A percentile compares a stretch with the other conserved stretches of the same genome.
Conservation (phyloP, 1,140 invertebrate genomes). For the Babylonia areolata region DNA sequence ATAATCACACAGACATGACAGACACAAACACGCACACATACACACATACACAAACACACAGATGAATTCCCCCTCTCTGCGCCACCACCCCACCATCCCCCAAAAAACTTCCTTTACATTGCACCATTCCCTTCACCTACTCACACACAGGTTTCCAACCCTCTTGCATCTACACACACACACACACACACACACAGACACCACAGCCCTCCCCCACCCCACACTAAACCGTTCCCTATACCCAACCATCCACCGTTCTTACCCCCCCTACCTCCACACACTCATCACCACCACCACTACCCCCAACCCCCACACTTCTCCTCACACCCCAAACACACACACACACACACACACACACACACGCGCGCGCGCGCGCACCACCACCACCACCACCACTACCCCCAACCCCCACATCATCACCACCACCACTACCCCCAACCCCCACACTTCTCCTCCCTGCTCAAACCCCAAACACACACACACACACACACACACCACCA, state of each 20-base stretch:
- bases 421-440: too few relatives aligned
- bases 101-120: too few relatives aligned
- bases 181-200: conserved; percentile 6
- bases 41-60: neutral
- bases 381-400: too few relatives aligned
- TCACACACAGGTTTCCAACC: neutral
- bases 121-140: neutral
- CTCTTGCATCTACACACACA: neutral
- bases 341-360: too few relatives aligned
- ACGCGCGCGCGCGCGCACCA: too few relatives aligned
- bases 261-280: neutral
- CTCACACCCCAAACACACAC: too few relatives aligned
- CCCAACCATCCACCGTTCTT: neutral
- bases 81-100: too few relatives aligned
- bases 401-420: too few relatives aligned
- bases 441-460: too few relatives aligned
- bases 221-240: neutral
- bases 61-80: neutral
- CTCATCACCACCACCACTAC: neutral
- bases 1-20: neutral
- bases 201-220: neutral
- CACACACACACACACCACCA: too few relatives aligned
- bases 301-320: too few relatives aligned
- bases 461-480: too few relatives aligned
- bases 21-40: neutral